A percentile compares a stretch with the other conserved stretches of the same genome.
Conservation (phyloP, 2,113 vertebrate species). For the Pachypanchax playfairii region DNA sequence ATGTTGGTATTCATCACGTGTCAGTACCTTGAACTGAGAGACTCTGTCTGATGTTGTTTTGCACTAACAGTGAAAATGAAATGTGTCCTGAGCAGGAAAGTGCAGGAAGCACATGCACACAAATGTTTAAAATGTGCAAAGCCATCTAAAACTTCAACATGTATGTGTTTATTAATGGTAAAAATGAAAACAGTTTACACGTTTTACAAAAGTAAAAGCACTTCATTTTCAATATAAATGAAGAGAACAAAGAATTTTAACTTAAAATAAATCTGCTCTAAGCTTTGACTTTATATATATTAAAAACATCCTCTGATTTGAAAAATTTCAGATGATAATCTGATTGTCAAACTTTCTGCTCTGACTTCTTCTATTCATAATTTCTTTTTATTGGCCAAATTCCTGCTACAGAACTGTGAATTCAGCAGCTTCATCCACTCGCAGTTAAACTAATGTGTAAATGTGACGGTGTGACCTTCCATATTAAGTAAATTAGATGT, state of each 20-base stretch:
- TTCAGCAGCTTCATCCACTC: constrained; percentile 12
- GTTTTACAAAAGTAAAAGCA: too few relatives aligned
- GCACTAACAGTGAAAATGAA: background rate
- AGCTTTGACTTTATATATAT: too few relatives aligned
- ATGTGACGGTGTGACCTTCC: constrained; percentile 50
- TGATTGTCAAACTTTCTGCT: background rate
- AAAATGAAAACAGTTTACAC: too few relatives aligned
- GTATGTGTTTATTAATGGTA: too few relatives aligned
- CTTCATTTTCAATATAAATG: too few relatives aligned
- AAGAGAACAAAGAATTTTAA: too few relatives aligned
- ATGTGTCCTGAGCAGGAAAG: background rate
- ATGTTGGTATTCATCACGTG: background rate
- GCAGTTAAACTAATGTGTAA: constrained; percentile 38
- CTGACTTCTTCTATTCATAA: constrained; percentile 7
- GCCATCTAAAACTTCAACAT: background rate
- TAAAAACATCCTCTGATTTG: background rate
- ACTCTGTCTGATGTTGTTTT: background rate
- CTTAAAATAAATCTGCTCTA: too few relatives aligned
- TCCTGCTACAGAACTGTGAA: constrained; percentile 3
- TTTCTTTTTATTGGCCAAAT: constrained; percentile 24
- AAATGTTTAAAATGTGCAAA: background rate
- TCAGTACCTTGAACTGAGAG: background rate
- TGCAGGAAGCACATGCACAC: too few relatives aligned
- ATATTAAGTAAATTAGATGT: constrained; percentile 43
- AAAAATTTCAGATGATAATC: background rate